Base-by-base conservation (phyloP, 2,888 invertebrate genomes). In the Rotaria socialis region DNA sequence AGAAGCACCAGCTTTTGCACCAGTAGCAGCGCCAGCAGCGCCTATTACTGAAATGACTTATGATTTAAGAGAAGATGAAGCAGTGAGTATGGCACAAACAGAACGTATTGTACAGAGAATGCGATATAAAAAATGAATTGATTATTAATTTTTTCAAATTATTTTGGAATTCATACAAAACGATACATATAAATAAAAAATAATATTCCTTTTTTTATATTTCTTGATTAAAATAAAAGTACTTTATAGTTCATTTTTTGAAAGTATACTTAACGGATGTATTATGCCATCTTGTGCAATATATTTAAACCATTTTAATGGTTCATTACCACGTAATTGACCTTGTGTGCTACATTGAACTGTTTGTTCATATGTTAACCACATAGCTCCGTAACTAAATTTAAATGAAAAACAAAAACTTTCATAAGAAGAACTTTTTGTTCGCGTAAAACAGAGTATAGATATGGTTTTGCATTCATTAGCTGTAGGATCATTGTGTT, bases 71-170 rank as follows among this genome's bases (percentile, higher is more conserved):
- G 67, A 67, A 35, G 5, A 67, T 35, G 67, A 35, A 16, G 35
- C 27, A 19, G 67, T 86, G 47, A 86, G 84, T 35, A 84, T 84
- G 47, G 86, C 86, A 47, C 86, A 86, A 60, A 84, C 86, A 2
- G 86, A 86, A 84, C 55, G 86, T 47, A 35, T 86, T 1, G 86
- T 86, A 47, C 86, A 84, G 84, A 58, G 84, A 47, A 84, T 84
- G 47, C 35, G 84, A 22, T 58, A 84, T 47, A 84, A 84, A 84
- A 84, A 35, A 67, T 16, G 19, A 27, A 22, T 55, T 2, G 10
- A 5, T 22, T 55, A 19, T 55, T 2, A 7, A 55, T 22, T 19
- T 22, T 22, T 19, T 4, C 19, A 8, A 56, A 56, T 56, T 10
- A 7, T 56, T 56, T 52, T 16, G 16, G 14, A 52, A 16, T 3